phyloP scores from a whole-genome alignment of 1,140 invertebrate genomes.

The Drosophila rufa region DNA sequence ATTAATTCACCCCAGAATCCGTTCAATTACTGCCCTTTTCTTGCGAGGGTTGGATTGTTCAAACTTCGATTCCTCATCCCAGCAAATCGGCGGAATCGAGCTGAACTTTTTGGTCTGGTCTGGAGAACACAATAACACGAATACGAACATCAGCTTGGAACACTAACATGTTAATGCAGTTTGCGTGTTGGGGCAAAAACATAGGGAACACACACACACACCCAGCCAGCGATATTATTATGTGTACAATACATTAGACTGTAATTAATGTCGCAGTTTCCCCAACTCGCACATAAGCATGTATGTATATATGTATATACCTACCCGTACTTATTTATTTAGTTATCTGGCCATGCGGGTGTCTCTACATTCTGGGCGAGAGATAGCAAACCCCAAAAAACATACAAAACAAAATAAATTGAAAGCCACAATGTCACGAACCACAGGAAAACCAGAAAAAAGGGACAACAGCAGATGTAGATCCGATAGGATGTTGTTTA shows the following conservation, averaged over 20 bases:
- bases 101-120: slow-evolving; percentile 11
- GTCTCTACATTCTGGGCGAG: slow-evolving; percentile 1
- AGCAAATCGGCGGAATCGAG: slow-evolving; percentile 9
- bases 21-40: slow-evolving; percentile 18
- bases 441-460: neutral
- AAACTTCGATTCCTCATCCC: slow-evolving; percentile 25
- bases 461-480: slow-evolving; percentile 17
- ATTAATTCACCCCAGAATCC: slow-evolving; percentile 10
- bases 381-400: slow-evolving; percentile 38
- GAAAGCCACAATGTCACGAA: slow-evolving; percentile 29
- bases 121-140: slow-evolving; percentile 1
- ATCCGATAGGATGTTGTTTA: slow-evolving; percentile 13
- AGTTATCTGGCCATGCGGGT: slow-evolving; percentile 55
- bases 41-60: neutral
- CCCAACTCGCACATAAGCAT: neutral
- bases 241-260: slow-evolving; percentile 54
- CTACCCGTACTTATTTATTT: slow-evolving; percentile 26
- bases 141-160: slow-evolving; percentile 13
- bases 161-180: slow-evolving; percentile 59
- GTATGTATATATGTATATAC: neutral
- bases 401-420: slow-evolving; percentile 18
- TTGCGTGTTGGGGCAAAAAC: slow-evolving; percentile 43
- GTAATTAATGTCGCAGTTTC: slow-evolving; percentile 72
- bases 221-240: slow-evolving; percentile 23
- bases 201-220: slow-evolving; percentile 6